A percentile compares a stretch with the other conserved stretches of the same genome.
Conservation (phyloP, 2,113 vertebrate species). For the Thalassarche chlororhynchos region DNA sequence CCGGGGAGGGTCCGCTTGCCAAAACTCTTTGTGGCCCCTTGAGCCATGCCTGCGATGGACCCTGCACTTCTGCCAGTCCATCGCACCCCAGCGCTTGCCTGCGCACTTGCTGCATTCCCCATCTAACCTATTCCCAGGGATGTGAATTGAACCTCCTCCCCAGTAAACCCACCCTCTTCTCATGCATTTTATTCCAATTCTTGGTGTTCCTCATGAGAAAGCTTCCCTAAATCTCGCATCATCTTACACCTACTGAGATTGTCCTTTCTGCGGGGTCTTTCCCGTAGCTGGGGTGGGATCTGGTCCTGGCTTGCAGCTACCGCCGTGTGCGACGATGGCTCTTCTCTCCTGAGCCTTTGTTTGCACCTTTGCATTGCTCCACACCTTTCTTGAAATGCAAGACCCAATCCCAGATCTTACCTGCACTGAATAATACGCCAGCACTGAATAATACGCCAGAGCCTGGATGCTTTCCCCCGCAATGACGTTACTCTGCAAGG, state of each 20-base stretch:
- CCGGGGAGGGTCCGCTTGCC: background rate
- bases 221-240: background rate
- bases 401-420: background rate
- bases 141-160: background rate
- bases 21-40: constrained; percentile 12
- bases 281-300: background rate
- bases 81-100: background rate
- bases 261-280: background rate
- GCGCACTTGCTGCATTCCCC: background rate
- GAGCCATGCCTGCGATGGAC: background rate
- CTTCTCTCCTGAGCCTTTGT: background rate
- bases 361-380: background rate
- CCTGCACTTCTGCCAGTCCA: background rate
- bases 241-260: background rate
- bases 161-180: background rate
- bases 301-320: background rate
- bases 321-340: background rate
- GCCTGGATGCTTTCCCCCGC: background rate
- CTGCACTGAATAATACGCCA: background rate
- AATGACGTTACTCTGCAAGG: background rate
- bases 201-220: background rate
- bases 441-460: background rate
- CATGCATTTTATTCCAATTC: background rate
- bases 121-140: background rate
- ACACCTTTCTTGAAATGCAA: background rate